These are phyloP conservation scores for Psittacula derbiana DNA, from an alignment of 2,797 vertebrate genomes.

Conservation along the genomic window DNA sequence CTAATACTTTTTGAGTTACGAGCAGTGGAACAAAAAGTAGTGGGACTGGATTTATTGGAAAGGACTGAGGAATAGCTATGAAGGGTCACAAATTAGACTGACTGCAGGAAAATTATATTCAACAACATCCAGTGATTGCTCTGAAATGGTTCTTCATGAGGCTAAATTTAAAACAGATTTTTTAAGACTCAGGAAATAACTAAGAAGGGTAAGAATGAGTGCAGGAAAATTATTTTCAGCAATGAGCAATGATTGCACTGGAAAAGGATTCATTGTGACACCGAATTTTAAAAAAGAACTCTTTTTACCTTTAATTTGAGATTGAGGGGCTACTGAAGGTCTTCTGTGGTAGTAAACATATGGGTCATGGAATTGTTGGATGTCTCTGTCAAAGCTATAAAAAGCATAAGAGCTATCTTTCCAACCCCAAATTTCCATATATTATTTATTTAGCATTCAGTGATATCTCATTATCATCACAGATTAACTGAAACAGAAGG, in stretches of 20 bases:
- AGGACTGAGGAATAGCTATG: background rate
- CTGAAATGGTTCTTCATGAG: slow-evolving; percentile 15
- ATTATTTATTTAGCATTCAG: slow-evolving; percentile 7
- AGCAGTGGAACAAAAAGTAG: background rate
- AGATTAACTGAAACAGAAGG: slow-evolving; percentile 21
- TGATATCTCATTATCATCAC: background rate
- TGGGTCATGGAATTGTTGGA: background rate
- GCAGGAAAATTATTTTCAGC: background rate
- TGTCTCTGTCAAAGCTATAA: background rate
- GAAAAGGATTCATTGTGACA: background rate
- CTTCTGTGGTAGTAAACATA: background rate
- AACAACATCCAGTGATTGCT: slow-evolving; percentile 28
- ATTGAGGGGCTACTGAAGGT: background rate
- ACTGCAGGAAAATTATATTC: background rate
- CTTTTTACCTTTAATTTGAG: background rate
- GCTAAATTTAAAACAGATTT: slow-evolving; percentile 34
- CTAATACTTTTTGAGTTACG: background rate
- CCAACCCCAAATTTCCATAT: background rate
- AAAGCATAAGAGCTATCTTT: background rate
- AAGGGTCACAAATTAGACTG: background rate
- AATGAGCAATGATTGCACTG: background rate
- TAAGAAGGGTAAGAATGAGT: background rate
- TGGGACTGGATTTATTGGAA: background rate
- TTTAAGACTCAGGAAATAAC: slow-evolving; percentile 30
- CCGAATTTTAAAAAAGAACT: background rate